Conservation (phyloP, 2,113 vertebrate genomes). For the Ibidorhyncha struthersii region DNA sequence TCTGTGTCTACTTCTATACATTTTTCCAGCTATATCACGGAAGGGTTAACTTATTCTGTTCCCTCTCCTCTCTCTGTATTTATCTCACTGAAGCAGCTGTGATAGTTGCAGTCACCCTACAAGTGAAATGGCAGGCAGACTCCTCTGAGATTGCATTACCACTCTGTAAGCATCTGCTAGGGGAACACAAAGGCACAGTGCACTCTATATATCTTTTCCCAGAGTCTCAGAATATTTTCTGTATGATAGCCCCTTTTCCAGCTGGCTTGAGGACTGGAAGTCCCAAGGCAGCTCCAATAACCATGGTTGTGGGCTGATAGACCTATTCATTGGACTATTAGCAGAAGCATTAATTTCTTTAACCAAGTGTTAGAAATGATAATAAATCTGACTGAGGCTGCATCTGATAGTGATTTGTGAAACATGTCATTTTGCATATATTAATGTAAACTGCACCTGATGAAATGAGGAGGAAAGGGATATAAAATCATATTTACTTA, state of each 20-base stretch:
- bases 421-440: not conserved
- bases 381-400: not conserved
- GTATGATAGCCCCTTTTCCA: conserved; percentile 37
- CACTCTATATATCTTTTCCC: conserved; percentile 36
- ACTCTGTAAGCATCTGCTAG: conserved; percentile 40
- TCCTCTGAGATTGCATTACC: conserved; percentile 17
- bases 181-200: not conserved
- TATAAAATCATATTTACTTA: not conserved
- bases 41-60: not conserved
- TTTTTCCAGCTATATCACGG: not conserved
- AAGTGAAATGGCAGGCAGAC: conserved; percentile 17
- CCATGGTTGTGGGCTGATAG: not conserved
- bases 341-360: not conserved
- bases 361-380: not conserved
- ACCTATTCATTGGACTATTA: not conserved
- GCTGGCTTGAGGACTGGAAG: not conserved
- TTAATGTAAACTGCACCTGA: not conserved
- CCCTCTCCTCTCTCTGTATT: not conserved
- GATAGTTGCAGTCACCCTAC: not conserved
- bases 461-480: not conserved
- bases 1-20: not conserved
- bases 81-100: not conserved
- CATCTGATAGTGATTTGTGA: not conserved
- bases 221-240: conserved; percentile 44
- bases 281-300: not conserved